Evolutionary conservation across 2,797 vertebrate species (phyloP).

Genomic region (Miichthys miiuy): DNA sequence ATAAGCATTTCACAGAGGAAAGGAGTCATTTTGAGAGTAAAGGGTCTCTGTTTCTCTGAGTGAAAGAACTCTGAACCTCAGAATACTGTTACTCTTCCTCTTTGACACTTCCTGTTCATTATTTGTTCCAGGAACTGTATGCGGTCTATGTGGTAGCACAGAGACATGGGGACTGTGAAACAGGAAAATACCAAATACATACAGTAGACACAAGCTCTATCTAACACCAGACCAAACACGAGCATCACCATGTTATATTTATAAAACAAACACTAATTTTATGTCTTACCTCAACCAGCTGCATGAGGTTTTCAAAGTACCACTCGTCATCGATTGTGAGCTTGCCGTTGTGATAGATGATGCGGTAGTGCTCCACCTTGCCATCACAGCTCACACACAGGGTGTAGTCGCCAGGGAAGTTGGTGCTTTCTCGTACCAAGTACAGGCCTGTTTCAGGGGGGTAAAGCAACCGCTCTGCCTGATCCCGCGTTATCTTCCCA

Average conservation of each 20-base stretch:
- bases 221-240: neutral
- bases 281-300: conserved; percentile 94
- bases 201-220: conserved; percentile 8
- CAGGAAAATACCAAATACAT: conserved; percentile 36
- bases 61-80: conserved; percentile 55
- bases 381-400: conserved; percentile 97
- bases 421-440: conserved; percentile 98
- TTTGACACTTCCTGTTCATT: conserved; percentile 85
- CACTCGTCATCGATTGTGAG: conserved; percentile 96
- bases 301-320: conserved; percentile 98
- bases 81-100: conserved; percentile 78
- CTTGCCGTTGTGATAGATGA: conserved; percentile 94
- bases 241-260: conserved; percentile 1
- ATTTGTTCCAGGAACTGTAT: conserved; percentile 84
- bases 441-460: conserved; percentile 94
- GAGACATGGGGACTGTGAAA: conserved; percentile 17
- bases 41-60: conserved; percentile 40
- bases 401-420: conserved; percentile 98
- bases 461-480: conserved; percentile 91
- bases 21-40: conserved; percentile 22
- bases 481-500: conserved; percentile 95
- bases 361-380: conserved; percentile 99
- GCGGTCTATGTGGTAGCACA: conserved; percentile 57
- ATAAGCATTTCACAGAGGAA: conserved; percentile 22
- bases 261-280: neutral